Evolutionary conservation across 2,113 vertebrate species (phyloP).

Genomic region (Malaclemys terrapin): DNA sequence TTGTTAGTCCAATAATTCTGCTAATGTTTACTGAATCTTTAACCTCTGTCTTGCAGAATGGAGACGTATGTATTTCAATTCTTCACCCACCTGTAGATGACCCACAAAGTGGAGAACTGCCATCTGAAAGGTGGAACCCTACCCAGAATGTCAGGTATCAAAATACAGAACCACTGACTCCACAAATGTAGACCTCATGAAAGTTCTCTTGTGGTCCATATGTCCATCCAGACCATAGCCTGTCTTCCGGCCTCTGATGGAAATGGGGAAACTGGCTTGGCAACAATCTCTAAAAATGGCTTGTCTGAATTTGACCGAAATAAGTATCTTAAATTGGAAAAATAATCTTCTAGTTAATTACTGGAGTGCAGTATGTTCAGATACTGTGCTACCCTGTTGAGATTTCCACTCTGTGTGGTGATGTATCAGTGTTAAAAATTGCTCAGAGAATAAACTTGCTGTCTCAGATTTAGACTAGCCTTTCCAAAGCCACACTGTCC

Average conservation of each 20-base stretch:
- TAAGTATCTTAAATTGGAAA: background rate
- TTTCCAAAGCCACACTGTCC: background rate
- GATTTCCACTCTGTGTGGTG: background rate
- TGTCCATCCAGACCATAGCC: background rate
- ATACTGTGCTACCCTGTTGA: background rate
- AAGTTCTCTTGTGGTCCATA: background rate
- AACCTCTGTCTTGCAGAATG: conserved; percentile 86
- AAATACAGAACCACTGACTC: background rate
- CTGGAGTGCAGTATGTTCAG: background rate
- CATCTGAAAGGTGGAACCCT: conserved; percentile 99
- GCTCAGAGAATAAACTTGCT: background rate
- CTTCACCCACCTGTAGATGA: conserved; percentile 98
- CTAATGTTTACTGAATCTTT: background rate
- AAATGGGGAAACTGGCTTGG: background rate
- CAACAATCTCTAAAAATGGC: background rate
- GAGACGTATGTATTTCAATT: conserved; percentile 98
- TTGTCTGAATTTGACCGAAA: background rate
- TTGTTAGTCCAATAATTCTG: background rate
- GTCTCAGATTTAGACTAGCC: background rate
- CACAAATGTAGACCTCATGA: background rate
- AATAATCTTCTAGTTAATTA: background rate
- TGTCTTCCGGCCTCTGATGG: background rate
- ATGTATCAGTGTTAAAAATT: background rate
- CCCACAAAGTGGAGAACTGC: conserved; percentile 97
- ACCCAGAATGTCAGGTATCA: conserved; percentile 98